Base-by-base conservation (phyloP, 2,797 vertebrate species). In the Gambusia yucatana region DNA sequence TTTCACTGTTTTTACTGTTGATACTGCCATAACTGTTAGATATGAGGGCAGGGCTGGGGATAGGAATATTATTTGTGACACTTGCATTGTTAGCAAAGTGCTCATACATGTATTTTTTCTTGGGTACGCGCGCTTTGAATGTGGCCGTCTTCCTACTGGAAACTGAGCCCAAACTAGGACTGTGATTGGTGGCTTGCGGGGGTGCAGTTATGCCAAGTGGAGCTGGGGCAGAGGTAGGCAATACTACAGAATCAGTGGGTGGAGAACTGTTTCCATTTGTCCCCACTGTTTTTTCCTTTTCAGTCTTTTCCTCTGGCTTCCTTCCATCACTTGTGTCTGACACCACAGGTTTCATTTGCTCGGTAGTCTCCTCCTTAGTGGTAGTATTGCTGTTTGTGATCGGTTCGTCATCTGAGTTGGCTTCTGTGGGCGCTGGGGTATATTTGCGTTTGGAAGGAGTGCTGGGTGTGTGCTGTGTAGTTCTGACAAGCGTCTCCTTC, bases 61-160 rank as follows among this genome's bases (percentile, higher is more conserved):
- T 94, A 92, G 93, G 84, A 90, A 88, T 84, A 83, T 81, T 85
- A 85, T 80, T 79, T 73, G 84, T 86, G 83, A 77, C 74, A 87
- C 82, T 91, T 81, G 90, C 77, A 65, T 87, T 94, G 82, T 90
- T 93, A 50, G 87, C 92, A 89, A 95, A 91, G 83, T 96, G 96
- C 86, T 97, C 97, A 73, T 95, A 97, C 5, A 96, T 95, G 79
- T 96, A 95, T 86, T 97, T 96, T 80, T 93, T 96, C 88, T 98
- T 97, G 79, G 97, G 97, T 0, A 97, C 93, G 22, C 97, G 96
- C 25, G 97, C 96, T 92, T 98, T 98, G 84, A 98, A 98, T 0
- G 97, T 97, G 90, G 97, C 97, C 0, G 97, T 98, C 93, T 98
- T 98, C 71, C 97, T 95, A 82, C 96, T 98, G 16, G 96, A 96